Evolutionary conservation across 2,888 invertebrate genomes (phyloP).

Genomic region (Gandaritis pyraliata): DNA sequence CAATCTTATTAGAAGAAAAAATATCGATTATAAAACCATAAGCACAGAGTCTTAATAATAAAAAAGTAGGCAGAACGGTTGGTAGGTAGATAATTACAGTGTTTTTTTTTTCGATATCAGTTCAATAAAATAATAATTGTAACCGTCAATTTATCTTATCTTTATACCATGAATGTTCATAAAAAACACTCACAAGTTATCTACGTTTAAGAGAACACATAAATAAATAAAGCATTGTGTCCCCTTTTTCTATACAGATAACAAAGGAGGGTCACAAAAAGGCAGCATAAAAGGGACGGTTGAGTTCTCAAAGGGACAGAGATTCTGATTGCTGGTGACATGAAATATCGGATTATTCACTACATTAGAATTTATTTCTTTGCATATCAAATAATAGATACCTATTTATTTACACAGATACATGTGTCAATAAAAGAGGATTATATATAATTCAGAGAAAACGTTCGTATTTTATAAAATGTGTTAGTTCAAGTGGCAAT

Average conservation of each 20-base stretch:
- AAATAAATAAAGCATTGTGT: conserved; percentile 55
- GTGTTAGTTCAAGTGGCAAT: too few relatives aligned
- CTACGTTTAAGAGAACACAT: conserved; percentile 48
- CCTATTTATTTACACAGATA: conserved; percentile 5
- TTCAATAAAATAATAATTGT: conserved; percentile 31
- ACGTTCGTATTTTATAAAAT: too few relatives aligned
- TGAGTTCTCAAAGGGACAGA: conserved; percentile 61
- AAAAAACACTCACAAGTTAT: conserved; percentile 41
- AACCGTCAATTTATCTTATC: conserved; percentile 38
- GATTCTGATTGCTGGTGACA: conserved; percentile 41
- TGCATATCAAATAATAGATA: conserved; percentile 20
- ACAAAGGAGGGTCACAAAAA: conserved; percentile 65
- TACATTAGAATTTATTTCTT: conserved; percentile 29
- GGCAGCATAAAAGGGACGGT: conserved; percentile 57
- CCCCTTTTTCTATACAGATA: conserved; percentile 48
- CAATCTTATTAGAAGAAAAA: too few relatives aligned
- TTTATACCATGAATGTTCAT: conserved; percentile 36
- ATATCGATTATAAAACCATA: too few relatives aligned
- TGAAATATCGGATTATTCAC: conserved; percentile 37
- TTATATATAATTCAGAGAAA: too few relatives aligned
- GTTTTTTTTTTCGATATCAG: conserved; percentile 12
- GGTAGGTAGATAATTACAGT: not conserved
- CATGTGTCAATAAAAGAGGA: not conserved
- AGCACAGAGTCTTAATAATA: not conserved
- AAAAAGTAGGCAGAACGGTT: not conserved